Evolutionary conservation across 1,140 invertebrate species (phyloP).

Genomic region (Cyphomyrmex costatus): DNA sequence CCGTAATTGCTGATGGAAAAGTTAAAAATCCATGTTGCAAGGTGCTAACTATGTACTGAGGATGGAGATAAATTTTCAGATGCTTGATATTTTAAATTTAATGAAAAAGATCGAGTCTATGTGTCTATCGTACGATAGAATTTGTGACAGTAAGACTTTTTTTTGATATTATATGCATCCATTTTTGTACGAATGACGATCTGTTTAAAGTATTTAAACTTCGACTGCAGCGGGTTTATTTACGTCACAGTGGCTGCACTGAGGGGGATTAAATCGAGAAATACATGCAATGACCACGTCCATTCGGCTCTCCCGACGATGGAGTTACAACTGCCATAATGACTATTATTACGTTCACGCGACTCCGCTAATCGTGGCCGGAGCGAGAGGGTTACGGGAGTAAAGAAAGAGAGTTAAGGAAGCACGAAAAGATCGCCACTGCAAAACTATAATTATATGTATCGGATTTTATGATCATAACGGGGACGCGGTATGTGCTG

Average conservation of each 20-base stretch:
- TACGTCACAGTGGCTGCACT: slow-evolving; percentile 53
- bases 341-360: slow-evolving; percentile 64
- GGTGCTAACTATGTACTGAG: no score
- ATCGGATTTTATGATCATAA: slow-evolving; percentile 55
- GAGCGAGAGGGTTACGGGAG: slow-evolving; percentile 40
- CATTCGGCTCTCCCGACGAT: slow-evolving; percentile 49
- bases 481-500: background rate
- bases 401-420: slow-evolving; percentile 20
- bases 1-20: no score
- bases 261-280: slow-evolving; percentile 56
- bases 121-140: background rate
- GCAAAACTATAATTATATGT: slow-evolving; percentile 50
- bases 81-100: background rate
- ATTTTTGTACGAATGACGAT: slow-evolving; percentile 30
- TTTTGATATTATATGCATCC: slow-evolving; percentile 8
- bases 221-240: slow-evolving; percentile 35
- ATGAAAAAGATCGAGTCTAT: background rate
- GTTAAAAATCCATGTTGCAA: no score
- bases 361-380: slow-evolving; percentile 53
- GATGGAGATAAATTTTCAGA: background rate
- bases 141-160: background rate
- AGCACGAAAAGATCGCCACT: slow-evolving; percentile 52
- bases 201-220: slow-evolving; percentile 23
- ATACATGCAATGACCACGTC: slow-evolving; percentile 40
- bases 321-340: slow-evolving; percentile 57